These are phyloP conservation scores for Festucalex cinctus DNA, from an alignment of 2,113 vertebrate genomes.

Conservation along the genomic window DNA sequence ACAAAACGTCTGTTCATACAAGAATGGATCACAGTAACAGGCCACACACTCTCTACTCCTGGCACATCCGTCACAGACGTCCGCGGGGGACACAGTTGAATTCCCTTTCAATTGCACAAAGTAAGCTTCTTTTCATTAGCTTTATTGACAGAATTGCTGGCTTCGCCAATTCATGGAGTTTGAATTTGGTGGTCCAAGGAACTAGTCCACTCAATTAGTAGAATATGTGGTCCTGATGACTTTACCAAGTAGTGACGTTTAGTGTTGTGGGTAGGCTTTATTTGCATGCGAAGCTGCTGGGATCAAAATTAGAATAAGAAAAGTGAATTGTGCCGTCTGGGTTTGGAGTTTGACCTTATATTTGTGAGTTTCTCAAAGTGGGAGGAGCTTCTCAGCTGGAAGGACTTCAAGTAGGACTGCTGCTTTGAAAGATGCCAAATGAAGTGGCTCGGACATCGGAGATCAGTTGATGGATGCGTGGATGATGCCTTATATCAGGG, in stretches of 20 bases:
- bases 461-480: neutral
- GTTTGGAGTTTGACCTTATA: neutral
- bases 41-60: neutral
- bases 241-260: neutral
- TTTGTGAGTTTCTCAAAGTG: neutral
- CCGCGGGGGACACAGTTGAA: neutral
- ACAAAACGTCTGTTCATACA: neutral
- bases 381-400: neutral
- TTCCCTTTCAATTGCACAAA: neutral
- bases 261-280: slow-evolving; percentile 77
- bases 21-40: neutral
- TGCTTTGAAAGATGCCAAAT: neutral
- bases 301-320: neutral
- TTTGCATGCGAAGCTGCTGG: slow-evolving; percentile 68
- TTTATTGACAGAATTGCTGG: neutral
- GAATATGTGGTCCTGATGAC: neutral
- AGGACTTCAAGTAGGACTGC: neutral
- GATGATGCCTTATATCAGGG: neutral
- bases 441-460: slow-evolving; percentile 29
- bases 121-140: neutral
- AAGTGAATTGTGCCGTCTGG: neutral
- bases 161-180: neutral
- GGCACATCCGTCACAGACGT: neutral
- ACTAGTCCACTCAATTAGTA: neutral
- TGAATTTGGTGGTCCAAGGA: neutral